Base-by-base conservation (phyloP, 1,140 invertebrate species). In the Pemphigus obesinymphae region DNA sequence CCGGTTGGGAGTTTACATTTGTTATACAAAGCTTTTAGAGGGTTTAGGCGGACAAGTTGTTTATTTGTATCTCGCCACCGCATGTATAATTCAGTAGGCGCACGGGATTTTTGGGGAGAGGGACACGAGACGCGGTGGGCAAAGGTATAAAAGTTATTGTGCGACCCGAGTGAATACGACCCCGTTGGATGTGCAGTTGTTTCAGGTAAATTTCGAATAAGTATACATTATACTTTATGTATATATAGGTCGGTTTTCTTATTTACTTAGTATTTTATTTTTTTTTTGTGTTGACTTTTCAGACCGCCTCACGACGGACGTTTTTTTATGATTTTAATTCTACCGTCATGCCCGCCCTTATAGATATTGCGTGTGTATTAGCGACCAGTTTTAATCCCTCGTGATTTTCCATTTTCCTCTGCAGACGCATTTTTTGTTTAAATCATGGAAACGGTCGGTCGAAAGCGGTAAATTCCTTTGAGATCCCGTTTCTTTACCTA, bases 281-380 rank as follows among this genome's bases (percentile, higher is more conserved):
- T 70, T 23, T 40, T 66, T 31, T 66, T 66, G 37, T 40, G 4
- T 8, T 8, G 37, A 40, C 8, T 40, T 40, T 8, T 8, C 37
- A 8, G 37, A 40, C 8, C n/a, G 8, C 8, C 37, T 8, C 37
- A 8, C 31, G n/a, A 45, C 17, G 50, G 29, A 53, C 31, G 50
- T 15, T 76, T 76, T 48, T 53, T 75, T 34, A n/a, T 75, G 53
- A 75, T 75, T 75, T 75, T 53, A 75, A 75, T 53, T 48, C 45
- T 10, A 8, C 13, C 43, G 23, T 29, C 40, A 13, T 29, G 29
- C 53, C 53, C 29, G 20, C 23, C 17, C n/a, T n/a, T n/a, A n/a
- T n/a, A n/a, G n/a, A n/a, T n/a, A n/a, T n/a, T n/a, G n/a, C n/a
- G n/a, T n/a, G n/a, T n/a, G n/a, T n/a, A n/a, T n/a, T n/a, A n/a